Evolutionary conservation across 2,113 vertebrate species (phyloP).

Genomic region (Neolamprologus longior): DNA sequence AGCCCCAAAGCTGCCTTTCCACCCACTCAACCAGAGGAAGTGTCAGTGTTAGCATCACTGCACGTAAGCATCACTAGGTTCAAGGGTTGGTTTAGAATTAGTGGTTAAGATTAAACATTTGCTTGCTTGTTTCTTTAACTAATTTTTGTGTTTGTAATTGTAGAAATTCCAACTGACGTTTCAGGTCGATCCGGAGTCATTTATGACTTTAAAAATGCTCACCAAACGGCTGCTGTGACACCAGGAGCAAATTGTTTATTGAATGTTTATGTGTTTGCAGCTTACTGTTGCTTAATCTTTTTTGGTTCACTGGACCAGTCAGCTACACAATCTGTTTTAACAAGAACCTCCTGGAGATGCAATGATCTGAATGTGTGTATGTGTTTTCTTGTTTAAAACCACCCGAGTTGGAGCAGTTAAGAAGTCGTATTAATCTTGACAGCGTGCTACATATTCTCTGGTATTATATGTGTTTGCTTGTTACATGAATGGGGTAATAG

Average conservation of each 20-base stretch:
- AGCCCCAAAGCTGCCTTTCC: not conserved
- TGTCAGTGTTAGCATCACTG: not conserved
- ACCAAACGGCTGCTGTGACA: not conserved
- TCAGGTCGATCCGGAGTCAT: not conserved
- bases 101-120: not conserved
- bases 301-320: conserved; percentile 4
- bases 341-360: not conserved
- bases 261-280: not conserved
- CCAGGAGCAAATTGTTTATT: not conserved
- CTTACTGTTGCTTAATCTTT: not conserved
- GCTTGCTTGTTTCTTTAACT: not conserved
- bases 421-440: conserved; percentile 23
- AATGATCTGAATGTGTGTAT: not conserved
- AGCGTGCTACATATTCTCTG: not conserved
- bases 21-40: not conserved
- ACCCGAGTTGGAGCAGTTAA: not conserved
- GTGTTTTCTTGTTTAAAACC: not conserved
- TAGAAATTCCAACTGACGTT: not conserved
- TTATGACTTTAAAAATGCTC: not conserved
- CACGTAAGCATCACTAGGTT: not conserved
- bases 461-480: not conserved
- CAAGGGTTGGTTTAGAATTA: not conserved
- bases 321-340: conserved; percentile 1
- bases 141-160: not conserved
- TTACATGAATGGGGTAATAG: not conserved